A percentile compares a stretch with the other conserved stretches of the same genome.
Conservation (phyloP, 2,888 invertebrate genomes). For the Pachliopta kotzebuea region DNA sequence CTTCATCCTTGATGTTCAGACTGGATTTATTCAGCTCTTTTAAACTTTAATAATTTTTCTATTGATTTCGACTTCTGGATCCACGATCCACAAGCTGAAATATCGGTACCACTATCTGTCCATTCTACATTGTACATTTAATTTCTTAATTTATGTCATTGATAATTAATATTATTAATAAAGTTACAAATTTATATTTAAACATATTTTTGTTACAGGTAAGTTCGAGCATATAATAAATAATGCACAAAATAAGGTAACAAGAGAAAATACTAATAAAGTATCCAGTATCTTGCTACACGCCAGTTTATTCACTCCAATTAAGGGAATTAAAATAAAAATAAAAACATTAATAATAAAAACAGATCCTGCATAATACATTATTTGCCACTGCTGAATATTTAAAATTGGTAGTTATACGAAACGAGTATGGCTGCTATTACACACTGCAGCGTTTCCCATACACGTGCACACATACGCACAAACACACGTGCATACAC, state of each 20-base stretch:
- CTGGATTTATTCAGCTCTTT: too few relatives aligned
- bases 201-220: conserved; percentile 15
- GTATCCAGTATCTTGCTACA: neutral
- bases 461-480: neutral
- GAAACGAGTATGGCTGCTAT: conserved; percentile 4
- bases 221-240: conserved; percentile 5
- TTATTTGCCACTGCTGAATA: conserved; percentile 9
- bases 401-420: conserved; percentile 10
- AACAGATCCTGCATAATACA: neutral
- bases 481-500: neutral
- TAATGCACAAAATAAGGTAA: conserved; percentile 2
- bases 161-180: too few relatives aligned
- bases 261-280: neutral
- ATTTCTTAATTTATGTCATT: too few relatives aligned
- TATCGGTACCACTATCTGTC: too few relatives aligned
- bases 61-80: too few relatives aligned
- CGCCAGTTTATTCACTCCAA: neutral
- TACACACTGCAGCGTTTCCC: conserved; percentile 5
- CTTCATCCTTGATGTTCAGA: too few relatives aligned
- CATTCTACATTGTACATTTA: too few relatives aligned
- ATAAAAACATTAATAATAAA: neutral
- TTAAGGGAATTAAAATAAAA: neutral
- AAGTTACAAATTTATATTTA: neutral
- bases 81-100: too few relatives aligned
- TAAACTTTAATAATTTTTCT: too few relatives aligned